These are phyloP conservation scores for Lanius ludovicianus DNA, from an alignment of 2,113 vertebrate species.

Conservation along the genomic window DNA sequence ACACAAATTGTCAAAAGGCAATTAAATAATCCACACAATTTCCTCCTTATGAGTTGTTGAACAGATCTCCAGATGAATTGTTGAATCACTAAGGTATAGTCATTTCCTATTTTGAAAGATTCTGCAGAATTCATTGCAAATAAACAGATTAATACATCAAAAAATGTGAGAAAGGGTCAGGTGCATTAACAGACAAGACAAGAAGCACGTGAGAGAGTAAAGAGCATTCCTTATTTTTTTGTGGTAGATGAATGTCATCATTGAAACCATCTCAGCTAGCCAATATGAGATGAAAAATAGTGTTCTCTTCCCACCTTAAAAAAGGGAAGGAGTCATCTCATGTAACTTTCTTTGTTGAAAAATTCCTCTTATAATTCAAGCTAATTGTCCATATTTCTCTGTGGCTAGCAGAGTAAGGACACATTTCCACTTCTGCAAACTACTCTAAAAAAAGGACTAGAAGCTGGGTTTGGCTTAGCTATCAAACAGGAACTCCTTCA, in stretches of 20 bases:
- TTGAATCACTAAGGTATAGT: neutral
- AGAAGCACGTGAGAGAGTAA: neutral
- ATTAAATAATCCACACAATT: neutral
- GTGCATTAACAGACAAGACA: accelerated
- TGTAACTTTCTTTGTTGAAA: neutral
- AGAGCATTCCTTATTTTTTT: neutral
- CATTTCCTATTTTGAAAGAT: neutral
- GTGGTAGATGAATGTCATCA: neutral
- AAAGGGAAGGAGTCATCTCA: neutral
- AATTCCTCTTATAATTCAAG: neutral
- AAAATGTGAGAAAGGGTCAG: neutral
- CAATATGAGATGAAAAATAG: neutral
- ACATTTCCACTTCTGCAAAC: neutral
- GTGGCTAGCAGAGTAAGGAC: neutral
- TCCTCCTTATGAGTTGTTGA: neutral
- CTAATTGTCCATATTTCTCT: neutral
- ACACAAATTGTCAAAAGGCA: neutral
- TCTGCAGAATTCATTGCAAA: neutral
- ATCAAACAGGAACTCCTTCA: neutral
- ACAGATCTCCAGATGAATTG: neutral
- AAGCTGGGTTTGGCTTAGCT: neutral
- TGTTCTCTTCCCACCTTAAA: neutral
- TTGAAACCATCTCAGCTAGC: neutral
- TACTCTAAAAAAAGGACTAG: neutral
- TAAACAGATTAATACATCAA: neutral